These are phyloP conservation scores for Australoheros facetus DNA, from an alignment of 2,797 vertebrate genomes.

Conservation along the genomic window DNA sequence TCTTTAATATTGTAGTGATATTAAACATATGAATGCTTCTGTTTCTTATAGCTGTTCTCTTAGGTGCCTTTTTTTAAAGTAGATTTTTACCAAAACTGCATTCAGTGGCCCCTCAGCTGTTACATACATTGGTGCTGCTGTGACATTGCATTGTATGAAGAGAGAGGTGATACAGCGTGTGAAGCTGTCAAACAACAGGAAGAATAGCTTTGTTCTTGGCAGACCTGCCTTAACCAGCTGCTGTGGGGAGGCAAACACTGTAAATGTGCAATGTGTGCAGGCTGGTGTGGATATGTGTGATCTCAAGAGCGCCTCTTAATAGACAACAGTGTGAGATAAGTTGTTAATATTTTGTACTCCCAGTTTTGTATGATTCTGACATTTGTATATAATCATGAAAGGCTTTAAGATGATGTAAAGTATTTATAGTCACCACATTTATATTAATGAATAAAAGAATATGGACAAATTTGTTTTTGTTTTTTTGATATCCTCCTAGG, in stretches of 20 bases:
- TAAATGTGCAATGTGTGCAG: constrained; percentile 5
- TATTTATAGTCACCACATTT: neutral
- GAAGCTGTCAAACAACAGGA: constrained; percentile 63
- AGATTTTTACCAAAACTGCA: constrained; percentile 14
- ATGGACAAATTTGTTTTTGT: neutral
- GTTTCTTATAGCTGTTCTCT: neutral
- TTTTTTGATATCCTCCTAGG: neutral
- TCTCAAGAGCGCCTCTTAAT: constrained; percentile 11
- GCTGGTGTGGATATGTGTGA: constrained; percentile 1
- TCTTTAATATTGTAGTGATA: neutral
- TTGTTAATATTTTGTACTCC: constrained; percentile 5
- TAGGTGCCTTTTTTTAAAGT: constrained; percentile 4
- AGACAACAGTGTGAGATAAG: constrained; percentile 13
- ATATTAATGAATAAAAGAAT: constrained; percentile 13
- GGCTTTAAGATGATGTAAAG: constrained; percentile 4
- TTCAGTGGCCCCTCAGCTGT: constrained; percentile 61
- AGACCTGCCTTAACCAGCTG: constrained; percentile 80
- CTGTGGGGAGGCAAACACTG: constrained; percentile 26
- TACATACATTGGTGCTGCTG: constrained; percentile 65
- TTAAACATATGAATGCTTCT: constrained; percentile 1
- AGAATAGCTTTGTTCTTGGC: constrained; percentile 73
- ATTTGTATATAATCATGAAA: constrained; percentile 8
- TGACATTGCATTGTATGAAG: constrained; percentile 45
- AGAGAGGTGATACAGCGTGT: constrained; percentile 34
- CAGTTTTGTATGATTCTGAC: neutral